Evolutionary conservation across 2,888 invertebrate species (phyloP).

Genomic region (Mycogona germanica): DNA sequence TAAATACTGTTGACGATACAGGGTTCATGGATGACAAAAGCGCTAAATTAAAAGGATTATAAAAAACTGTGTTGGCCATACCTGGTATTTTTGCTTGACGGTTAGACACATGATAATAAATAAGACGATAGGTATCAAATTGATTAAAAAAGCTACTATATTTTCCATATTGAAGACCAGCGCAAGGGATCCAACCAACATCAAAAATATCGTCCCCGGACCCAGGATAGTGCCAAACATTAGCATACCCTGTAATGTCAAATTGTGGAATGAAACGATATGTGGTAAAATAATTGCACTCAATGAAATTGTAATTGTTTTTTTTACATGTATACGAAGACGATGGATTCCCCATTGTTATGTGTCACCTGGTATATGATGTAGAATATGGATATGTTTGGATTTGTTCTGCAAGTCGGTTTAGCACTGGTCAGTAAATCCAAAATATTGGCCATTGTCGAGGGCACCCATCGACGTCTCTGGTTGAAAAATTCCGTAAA

Average conservation of each 20-base stretch:
- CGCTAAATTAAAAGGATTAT: not conserved
- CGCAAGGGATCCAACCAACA: slow-evolving; percentile 70
- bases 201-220: slow-evolving; percentile 68
- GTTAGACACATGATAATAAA: slow-evolving; percentile 55
- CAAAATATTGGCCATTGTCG: slow-evolving; percentile 45
- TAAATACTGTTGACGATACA: too few relatives aligned
- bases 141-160: slow-evolving; percentile 46
- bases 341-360: too few relatives aligned
- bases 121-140: slow-evolving; percentile 51
- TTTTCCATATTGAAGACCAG: slow-evolving; percentile 31
- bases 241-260: slow-evolving; percentile 41
- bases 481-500: slow-evolving; percentile 45
- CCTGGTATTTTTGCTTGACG: slow-evolving; percentile 54
- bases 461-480: slow-evolving; percentile 44
- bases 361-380: slow-evolving; percentile 32
- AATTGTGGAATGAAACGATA: not conserved
- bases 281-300: not conserved
- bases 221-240: slow-evolving; percentile 65
- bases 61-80: slow-evolving; percentile 34
- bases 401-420: slow-evolving; percentile 39
- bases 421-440: slow-evolving; percentile 39
- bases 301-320: not conserved
- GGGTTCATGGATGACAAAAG: too few relatives aligned
- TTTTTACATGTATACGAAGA: too few relatives aligned
- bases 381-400: slow-evolving; percentile 39